A percentile compares a stretch with the other conserved stretches of the same genome.
Evolutionary conservation across 2,797 vertebrate genomes (phyloP).

Genomic region (Pseudopleuronectes americanus): DNA sequence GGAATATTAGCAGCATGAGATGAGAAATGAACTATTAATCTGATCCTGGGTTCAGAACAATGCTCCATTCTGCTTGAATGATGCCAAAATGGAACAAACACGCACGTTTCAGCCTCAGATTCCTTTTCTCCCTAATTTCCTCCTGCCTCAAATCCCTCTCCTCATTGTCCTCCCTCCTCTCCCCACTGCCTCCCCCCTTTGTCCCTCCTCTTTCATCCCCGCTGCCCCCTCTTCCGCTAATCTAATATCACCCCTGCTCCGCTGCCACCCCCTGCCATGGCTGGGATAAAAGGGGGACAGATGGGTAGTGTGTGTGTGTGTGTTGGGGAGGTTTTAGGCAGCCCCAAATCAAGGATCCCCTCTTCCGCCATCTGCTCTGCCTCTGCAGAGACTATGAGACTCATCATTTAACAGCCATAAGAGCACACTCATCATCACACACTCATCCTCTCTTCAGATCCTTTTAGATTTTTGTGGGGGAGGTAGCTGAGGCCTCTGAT

Average conservation of each 20-base stretch:
- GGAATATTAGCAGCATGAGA: not conserved
- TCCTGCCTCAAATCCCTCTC: constrained; percentile 64
- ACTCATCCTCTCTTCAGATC: constrained; percentile 61
- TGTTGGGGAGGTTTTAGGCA: constrained; percentile 65
- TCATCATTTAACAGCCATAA: constrained; percentile 62
- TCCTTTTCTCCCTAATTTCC: constrained; percentile 59
- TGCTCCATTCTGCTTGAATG: constrained; percentile 29
- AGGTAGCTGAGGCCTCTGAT: constrained; percentile 13
- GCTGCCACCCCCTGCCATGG: constrained; percentile 74
- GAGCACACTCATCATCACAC: constrained; percentile 23
- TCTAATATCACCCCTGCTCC: constrained; percentile 79
- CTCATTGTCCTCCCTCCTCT: constrained; percentile 66
- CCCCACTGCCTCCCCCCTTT: constrained; percentile 65
- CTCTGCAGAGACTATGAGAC: constrained; percentile 63
- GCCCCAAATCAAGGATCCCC: constrained; percentile 80
- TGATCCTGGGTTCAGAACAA: constrained; percentile 35
- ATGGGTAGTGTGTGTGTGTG: constrained; percentile 77
- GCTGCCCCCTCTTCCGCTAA: constrained; percentile 71
- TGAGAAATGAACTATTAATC: constrained; percentile 16
- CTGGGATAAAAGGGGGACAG: constrained; percentile 82
- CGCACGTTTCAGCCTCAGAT: constrained; percentile 61
- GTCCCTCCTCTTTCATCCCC: constrained; percentile 73
- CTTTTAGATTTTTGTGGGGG: constrained; percentile 44
- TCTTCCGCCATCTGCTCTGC: constrained; percentile 84
- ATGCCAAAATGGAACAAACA: constrained; percentile 59